Conservation (phyloP, 2,113 vertebrate species). For the Mormoops blainvillei region DNA sequence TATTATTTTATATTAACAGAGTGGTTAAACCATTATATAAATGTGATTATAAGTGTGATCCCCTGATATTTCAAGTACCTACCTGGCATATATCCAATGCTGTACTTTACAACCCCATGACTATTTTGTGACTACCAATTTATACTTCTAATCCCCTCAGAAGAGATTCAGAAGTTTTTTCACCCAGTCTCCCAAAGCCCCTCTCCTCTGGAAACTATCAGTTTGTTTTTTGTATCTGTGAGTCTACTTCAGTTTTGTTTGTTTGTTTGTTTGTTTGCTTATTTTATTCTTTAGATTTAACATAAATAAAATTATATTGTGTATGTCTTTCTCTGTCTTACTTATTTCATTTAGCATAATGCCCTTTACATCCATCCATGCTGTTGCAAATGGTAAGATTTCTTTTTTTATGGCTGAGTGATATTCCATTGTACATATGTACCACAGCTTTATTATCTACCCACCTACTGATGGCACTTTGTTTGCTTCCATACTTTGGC, state of each 20-base stretch:
- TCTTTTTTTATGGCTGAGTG: background rate
- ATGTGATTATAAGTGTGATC: background rate
- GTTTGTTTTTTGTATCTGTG: background rate
- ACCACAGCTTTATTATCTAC: background rate
- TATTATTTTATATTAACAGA: background rate
- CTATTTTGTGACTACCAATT: background rate
- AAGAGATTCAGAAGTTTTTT: no score
- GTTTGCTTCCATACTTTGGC: background rate
- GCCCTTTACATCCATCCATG: background rate
- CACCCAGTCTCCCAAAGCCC: fast-evolving
- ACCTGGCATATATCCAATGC: background rate
- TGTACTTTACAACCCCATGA: background rate
- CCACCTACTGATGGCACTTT: background rate
- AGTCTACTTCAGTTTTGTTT: background rate
- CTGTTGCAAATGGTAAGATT: background rate
- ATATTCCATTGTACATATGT: background rate
- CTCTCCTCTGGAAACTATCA: background rate
- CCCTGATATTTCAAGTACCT: background rate
- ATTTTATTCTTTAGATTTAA: background rate
- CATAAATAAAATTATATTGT: background rate
- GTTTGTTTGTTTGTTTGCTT: background rate
- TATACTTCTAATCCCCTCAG: background rate
- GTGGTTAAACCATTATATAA: background rate
- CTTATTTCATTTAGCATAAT: background rate
- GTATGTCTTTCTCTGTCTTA: background rate